A percentile compares a stretch with the other conserved stretches of the same genome.
Conservation (phyloP, 1,140 invertebrate genomes). For the Metopolophium dirhodum region DNA sequence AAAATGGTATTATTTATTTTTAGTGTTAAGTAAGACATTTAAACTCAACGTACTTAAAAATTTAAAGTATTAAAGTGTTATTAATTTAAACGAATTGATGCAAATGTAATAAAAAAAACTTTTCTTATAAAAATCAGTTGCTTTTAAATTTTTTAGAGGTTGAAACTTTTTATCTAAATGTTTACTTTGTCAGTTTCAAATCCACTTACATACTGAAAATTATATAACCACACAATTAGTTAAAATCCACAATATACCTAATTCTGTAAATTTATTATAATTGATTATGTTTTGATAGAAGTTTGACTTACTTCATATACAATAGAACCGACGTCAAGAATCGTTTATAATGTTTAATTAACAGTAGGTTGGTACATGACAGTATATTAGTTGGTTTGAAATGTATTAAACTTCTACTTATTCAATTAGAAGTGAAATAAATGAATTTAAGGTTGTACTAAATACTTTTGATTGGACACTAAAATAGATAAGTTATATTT, state of each 20-base stretch:
- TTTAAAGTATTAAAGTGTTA: background rate
- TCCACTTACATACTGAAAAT: background rate
- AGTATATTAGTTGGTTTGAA: background rate
- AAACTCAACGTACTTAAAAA: background rate
- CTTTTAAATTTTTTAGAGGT: background rate
- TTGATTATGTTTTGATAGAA: background rate
- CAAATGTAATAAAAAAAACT: background rate
- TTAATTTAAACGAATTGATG: slow-evolving; percentile 17
- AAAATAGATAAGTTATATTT: background rate
- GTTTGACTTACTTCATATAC: background rate
- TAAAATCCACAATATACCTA: background rate
- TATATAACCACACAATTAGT: background rate
- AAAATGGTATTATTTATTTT: background rate
- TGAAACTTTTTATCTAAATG: background rate
- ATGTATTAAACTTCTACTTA: background rate
- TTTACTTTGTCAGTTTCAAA: background rate
- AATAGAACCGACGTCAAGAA: background rate
- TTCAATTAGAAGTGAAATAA: background rate
- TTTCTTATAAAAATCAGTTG: background rate
- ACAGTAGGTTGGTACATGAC: background rate
- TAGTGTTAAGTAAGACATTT: background rate
- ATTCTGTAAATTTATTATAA: background rate
- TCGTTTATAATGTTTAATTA: background rate
- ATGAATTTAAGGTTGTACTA: background rate
- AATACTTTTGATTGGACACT: background rate